phyloP scores from a whole-genome alignment of 2,797 vertebrate species.

The Muscicapa striata region DNA sequence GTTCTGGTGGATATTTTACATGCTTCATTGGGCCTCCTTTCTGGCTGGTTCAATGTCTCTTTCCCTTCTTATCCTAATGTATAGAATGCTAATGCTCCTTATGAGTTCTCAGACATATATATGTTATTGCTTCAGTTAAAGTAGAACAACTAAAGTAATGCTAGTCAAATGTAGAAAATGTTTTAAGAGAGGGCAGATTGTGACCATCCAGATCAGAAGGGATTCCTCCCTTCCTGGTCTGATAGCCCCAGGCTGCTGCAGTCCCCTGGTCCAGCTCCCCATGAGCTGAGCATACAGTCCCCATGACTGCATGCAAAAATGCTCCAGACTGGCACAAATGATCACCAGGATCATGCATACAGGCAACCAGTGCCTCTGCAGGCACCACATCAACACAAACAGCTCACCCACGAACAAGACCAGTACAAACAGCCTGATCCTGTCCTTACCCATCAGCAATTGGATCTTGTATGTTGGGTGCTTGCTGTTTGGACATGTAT shows the following conservation, averaged over 20 bases:
- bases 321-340: accelerated
- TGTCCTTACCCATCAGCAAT: not conserved
- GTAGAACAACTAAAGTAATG: not conserved
- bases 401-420: accelerated
- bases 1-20: not conserved
- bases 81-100: not conserved
- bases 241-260: not conserved
- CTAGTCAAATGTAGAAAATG: not conserved
- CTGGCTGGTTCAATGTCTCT: not conserved
- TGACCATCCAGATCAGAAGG: not conserved
- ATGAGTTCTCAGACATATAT: not conserved
- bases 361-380: not conserved
- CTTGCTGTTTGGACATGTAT: not conserved
- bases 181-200: not conserved
- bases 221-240: not conserved
- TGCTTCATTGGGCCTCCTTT: not conserved
- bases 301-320: accelerated
- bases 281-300: not conserved
- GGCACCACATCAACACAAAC: not conserved
- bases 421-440: not conserved
- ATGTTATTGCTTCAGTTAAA: not conserved
- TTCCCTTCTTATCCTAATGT: not conserved
- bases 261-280: not conserved
- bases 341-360: accelerated
- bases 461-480: accelerated